phyloP scores from a whole-genome alignment of 2,888 invertebrate genomes.

The Phyllotreta cruciferae region DNA sequence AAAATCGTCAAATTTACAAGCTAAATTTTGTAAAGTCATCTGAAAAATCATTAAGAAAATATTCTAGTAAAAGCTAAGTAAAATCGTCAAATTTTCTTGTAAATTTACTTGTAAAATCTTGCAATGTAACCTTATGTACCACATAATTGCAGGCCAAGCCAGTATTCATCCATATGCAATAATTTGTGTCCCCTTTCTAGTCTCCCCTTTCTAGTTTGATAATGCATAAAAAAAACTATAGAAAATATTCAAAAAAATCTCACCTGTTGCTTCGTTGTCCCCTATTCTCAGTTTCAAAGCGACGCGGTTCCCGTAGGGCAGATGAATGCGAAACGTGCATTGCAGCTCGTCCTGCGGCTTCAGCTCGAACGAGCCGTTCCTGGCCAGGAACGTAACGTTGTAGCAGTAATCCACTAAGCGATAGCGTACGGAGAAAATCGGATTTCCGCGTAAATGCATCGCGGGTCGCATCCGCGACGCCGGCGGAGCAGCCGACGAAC shows the following conservation, averaged over 20 bases:
- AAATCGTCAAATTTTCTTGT: no score
- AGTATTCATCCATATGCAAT: no score
- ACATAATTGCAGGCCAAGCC: no score
- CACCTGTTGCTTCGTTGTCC: slow-evolving; percentile 52
- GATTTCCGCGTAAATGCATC: slow-evolving; percentile 68
- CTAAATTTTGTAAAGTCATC: no score
- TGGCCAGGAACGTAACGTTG: slow-evolving; percentile 69
- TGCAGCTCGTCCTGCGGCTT: slow-evolving; percentile 66
- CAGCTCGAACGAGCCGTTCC: slow-evolving; percentile 72
- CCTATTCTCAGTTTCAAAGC: slow-evolving; percentile 69
- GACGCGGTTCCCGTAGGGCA: slow-evolving; percentile 75
- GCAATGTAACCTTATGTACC: no score
- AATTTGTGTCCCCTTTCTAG: no score
- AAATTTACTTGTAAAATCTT: no score
- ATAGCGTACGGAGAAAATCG: slow-evolving; percentile 72
- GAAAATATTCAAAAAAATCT: slow-evolving; percentile 11
- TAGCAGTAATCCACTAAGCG: slow-evolving; percentile 76
- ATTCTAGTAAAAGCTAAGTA: no score
- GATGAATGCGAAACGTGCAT: slow-evolving; percentile 73
- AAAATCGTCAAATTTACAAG: no score
- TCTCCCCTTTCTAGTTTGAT: no score
- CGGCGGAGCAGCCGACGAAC: background rate
- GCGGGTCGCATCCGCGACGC: slow-evolving; percentile 53
- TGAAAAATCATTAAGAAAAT: no score
- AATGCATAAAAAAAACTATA: background rate